Percentiles rank a stretch among this genome's conserved stretches.
phyloP scores from a whole-genome alignment of 2,113 vertebrate genomes.

The Eleginops maclovinus region DNA sequence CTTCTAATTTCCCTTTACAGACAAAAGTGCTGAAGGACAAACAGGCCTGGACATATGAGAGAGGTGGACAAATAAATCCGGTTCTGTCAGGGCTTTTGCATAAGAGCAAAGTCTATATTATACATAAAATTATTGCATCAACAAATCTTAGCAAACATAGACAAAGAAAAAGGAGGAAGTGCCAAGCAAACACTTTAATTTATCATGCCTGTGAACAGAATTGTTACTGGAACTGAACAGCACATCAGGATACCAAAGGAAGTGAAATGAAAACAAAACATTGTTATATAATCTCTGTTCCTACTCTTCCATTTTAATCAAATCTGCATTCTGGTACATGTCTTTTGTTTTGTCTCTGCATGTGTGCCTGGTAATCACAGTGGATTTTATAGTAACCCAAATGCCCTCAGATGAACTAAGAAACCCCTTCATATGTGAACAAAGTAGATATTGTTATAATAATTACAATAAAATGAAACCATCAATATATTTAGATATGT shows the following conservation, averaged over 20 bases:
- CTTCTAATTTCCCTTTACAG: conserved; percentile 11
- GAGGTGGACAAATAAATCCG: neutral
- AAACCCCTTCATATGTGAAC: too few relatives aligned
- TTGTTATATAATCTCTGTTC: neutral
- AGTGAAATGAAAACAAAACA: neutral
- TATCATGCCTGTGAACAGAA: neutral
- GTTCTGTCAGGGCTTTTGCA: neutral
- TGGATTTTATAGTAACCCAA: rapidly evolving
- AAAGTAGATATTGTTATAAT: neutral
- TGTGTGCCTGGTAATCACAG: neutral
- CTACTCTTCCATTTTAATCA: neutral
- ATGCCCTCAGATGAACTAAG: neutral
- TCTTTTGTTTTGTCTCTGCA: neutral
- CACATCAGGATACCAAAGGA: too few relatives aligned
- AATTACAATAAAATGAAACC: neutral
- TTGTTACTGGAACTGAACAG: neutral
- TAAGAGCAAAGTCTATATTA: neutral
- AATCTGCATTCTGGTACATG: neutral
- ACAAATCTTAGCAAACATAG: neutral
- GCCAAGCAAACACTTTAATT: neutral
- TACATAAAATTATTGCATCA: neutral
- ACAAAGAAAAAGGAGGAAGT: too few relatives aligned
- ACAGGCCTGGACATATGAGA: neutral
- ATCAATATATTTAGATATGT: too few relatives aligned
- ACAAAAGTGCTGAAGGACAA: neutral